Evolutionary conservation across 2,888 invertebrate genomes (phyloP), one percentile per base, ranked within the genome.

Genomic region (Eupithecia insigniata): DNA sequence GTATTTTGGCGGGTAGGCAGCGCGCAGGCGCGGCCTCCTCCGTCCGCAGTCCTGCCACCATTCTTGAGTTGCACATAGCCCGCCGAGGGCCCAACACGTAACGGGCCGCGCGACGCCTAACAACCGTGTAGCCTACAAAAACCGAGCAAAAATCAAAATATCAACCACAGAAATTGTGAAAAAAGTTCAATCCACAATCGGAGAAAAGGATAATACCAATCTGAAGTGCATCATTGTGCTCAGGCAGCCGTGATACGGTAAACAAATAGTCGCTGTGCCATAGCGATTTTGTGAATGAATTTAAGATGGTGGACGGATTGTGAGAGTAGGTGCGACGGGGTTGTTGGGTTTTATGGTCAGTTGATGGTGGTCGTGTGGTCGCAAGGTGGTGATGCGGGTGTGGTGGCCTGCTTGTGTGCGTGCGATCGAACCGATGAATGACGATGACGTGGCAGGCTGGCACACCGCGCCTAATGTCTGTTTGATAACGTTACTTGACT

Each of bases 231-330:
- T 72, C 69, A 76, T 58, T 75, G 84, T 84, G 87, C 79, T 84
- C 85, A 84, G 79, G 78, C 81, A 87, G 84, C 88, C 86, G 88
- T 83, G 80, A 90, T 89, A 89, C 88, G 89, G 92, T 93, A 93
- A 92, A 93, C 89, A 92, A 93, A 91, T 90, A 90, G 83, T 83
- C 76, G 81, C 79, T 87, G 79, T 88, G 87, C 83, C 84, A 87
- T 86, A 90, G 90, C 89, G 88, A 91, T 91, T 93, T 94, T 93
- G 93, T 94, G 93, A 94, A 94, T 94, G 93, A 93, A 93, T 89
- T 91, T 93, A 94, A 93, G 90, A 94, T 94, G 93, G 93, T 91
- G 92, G 93, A 88, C 89, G 88, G 76, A 79, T 83, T 81, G 86
- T 87, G 89, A 86, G 87, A 85, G 86, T 85, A 81, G 82, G 84